Base-by-base conservation (phyloP, 1,140 invertebrate genomes). In the Triops longicaudatus region DNA sequence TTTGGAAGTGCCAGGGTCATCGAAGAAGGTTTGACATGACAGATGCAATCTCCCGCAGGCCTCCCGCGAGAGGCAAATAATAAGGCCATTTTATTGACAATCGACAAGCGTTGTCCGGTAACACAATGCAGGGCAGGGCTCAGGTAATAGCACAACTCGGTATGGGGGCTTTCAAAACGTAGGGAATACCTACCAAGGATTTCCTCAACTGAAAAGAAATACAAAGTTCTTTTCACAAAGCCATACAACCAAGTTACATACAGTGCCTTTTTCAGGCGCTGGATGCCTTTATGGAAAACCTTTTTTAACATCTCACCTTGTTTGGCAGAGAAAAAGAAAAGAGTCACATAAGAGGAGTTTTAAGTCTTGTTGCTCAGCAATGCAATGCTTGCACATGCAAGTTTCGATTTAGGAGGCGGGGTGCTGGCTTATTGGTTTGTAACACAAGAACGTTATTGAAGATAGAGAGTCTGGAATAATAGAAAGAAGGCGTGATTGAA, bases 21-120 rank as follows among this genome's bases (percentile, higher is more conserved):
- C 50, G 17, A 63, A 63, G 50, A 63, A 63, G 22, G 50, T 63
- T 63, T 63, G 50, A 63, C 50, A 63, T 63, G 50, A 63, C 50
- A 63, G 50, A 63, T 63, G 22, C 50, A 63, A 63, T 63, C 50
- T 63, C 50, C 50, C 50, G n/a, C 50, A 63, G 50, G 50, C 50
- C 50, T 9, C 50, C 50, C 50, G 50, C 50, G 22, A 63, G 50
- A 63, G 50, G 50, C 50, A 63, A 63, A 63, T 63, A 63, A 63
- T 63, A 63, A 63, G 50, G 50, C 50, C 50, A 63, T 63, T 63
- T 63, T 63, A 63, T 63, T 63, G 50, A 63, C 50, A 63, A 63
- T 63, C 50, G 50, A 63, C 50, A 63, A 63, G 50, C 50, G 50
- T 63, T 63, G 50, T 63, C 50, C 50, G 22, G 50, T 63, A 63